Percentiles rank a stretch among this genome's conserved stretches.
These are phyloP conservation scores for Pogonomyrmex californicus DNA, from an alignment of 1,140 invertebrate genomes.

Conservation along the genomic window DNA sequence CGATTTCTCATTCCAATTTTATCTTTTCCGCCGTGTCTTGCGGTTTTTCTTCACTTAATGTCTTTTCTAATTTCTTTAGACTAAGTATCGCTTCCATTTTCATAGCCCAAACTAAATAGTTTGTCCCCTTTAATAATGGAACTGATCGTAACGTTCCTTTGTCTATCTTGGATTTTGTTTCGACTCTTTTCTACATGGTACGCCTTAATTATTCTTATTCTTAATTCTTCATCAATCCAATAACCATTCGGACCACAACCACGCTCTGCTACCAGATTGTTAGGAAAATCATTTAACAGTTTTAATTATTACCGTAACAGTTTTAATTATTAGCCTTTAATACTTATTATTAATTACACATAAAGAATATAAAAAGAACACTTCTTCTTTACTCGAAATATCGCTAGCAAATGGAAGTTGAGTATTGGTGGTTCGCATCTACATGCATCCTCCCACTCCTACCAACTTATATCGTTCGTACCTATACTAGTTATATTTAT, in stretches of 20 bases:
- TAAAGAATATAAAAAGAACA: no score
- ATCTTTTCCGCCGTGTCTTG: neutral
- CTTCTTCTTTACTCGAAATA: no score
- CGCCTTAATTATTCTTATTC: neutral
- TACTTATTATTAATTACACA: no score
- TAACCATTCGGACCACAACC: neutral
- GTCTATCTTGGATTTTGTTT: neutral
- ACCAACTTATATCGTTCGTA: no score
- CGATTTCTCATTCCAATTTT: constrained; percentile 26
- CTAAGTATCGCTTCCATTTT: constrained; percentile 10
- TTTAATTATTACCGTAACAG: no score
- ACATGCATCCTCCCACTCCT: no score
- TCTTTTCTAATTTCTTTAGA: neutral
- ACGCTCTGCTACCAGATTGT: constrained; percentile 12
- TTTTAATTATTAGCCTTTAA: no score
- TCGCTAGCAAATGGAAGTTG: no score
- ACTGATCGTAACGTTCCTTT: neutral
- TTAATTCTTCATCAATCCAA: neutral
- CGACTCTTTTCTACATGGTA: no score
- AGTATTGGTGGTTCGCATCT: no score
- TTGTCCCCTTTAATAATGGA: neutral
- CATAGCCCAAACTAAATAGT: neutral
- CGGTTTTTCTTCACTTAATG: neutral
- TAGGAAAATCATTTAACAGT: no score
- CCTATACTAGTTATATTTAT: no score